Conservation (phyloP, 1,140 invertebrate species). For the Aphelinus atriplicis region DNA sequence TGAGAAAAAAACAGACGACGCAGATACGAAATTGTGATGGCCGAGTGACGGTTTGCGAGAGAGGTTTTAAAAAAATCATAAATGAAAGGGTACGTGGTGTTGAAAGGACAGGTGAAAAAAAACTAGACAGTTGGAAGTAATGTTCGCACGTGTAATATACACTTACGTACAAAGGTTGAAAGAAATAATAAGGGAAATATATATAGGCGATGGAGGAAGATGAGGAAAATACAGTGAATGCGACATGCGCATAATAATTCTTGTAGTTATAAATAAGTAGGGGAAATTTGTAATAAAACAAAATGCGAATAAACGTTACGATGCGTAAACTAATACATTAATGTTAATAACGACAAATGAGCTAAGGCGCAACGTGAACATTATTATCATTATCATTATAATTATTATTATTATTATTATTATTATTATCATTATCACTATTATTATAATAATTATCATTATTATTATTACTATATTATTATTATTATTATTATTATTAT, state of each 20-base stretch:
- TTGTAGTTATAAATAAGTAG: constrained; percentile 50
- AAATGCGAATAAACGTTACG: constrained; percentile 40
- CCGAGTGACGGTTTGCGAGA: neutral
- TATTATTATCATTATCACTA: constrained; percentile 21
- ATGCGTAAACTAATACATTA: constrained; percentile 43
- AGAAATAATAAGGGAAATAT: constrained; percentile 38
- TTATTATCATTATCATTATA: constrained; percentile 26
- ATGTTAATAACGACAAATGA: constrained; percentile 39
- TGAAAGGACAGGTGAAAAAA: neutral
- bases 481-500: constrained; percentile 22
- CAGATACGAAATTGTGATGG: constrained; percentile 13
- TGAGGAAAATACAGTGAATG: constrained; percentile 33
- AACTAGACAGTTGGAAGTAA: constrained; percentile 51
- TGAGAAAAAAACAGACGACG: constrained; percentile 12
- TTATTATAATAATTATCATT: constrained; percentile 8
- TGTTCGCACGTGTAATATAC: constrained; percentile 50
- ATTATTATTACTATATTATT: neutral
- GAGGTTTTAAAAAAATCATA: constrained; percentile 4
- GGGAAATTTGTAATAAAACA: constrained; percentile 45
- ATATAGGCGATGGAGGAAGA: constrained; percentile 16
- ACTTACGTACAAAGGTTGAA: constrained; percentile 49
- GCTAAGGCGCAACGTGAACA: constrained; percentile 34
- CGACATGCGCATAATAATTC: constrained; percentile 38
- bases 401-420: constrained; percentile 28
- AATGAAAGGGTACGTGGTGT: neutral